A percentile compares a stretch with the other conserved stretches of the same genome.
Evolutionary conservation across 2,113 vertebrate species (phyloP).

Genomic region (Clarias gariepinus): DNA sequence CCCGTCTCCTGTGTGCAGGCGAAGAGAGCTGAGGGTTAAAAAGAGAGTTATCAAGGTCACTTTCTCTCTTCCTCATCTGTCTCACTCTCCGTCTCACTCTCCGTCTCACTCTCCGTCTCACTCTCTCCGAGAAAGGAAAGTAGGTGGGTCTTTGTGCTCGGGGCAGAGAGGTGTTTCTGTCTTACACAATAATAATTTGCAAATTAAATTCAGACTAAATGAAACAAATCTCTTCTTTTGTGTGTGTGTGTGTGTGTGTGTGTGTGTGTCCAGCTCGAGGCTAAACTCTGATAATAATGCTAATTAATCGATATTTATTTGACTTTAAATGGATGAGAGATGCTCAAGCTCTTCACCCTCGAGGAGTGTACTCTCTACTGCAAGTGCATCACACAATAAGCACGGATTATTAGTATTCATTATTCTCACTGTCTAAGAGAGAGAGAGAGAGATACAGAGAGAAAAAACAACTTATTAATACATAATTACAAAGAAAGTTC

Average conservation of each 20-base stretch:
- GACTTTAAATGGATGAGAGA: slow-evolving; percentile 55
- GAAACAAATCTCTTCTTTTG: slow-evolving; percentile 74
- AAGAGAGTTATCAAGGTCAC: slow-evolving; percentile 40
- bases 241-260: slow-evolving; percentile 58
- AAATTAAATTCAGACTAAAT: slow-evolving; percentile 81
- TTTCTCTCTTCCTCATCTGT: slow-evolving; percentile 22
- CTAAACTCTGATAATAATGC: slow-evolving; percentile 68
- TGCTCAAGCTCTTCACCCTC: slow-evolving; percentile 27
- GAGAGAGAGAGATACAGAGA: neutral
- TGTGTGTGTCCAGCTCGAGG: slow-evolving; percentile 73
- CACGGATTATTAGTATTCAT: neutral
- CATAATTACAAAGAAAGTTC: neutral
- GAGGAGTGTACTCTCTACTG: slow-evolving; percentile 16
- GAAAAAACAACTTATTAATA: neutral
- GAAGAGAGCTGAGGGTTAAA: slow-evolving; percentile 18
- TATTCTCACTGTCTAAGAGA: neutral
- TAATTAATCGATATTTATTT: slow-evolving; percentile 73
- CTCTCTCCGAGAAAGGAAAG: slow-evolving; percentile 58
- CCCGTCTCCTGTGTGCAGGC: neutral
- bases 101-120: slow-evolving; percentile 38
- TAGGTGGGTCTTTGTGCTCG: slow-evolving; percentile 66
- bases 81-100: slow-evolving; percentile 45
- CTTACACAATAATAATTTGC: slow-evolving; percentile 66
- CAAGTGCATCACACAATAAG: slow-evolving; percentile 56
- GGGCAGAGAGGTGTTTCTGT: slow-evolving; percentile 73